Evolutionary conservation across 2,113 vertebrate species (phyloP).

Genomic region (Pelmatolapia mariae): DNA sequence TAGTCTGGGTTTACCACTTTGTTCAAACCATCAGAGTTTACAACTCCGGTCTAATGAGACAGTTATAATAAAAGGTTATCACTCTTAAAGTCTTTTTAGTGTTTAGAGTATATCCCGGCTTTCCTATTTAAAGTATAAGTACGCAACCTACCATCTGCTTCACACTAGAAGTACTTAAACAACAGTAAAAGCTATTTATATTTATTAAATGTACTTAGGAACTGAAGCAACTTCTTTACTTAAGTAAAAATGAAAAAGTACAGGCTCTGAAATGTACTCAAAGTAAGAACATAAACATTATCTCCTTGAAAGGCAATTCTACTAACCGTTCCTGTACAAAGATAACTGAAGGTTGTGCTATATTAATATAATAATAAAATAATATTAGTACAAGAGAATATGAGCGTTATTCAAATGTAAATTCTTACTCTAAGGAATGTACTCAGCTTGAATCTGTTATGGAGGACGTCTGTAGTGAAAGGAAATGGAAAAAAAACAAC

Average conservation of each 20-base stretch:
- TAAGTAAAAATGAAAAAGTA: neutral
- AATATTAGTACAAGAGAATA: neutral
- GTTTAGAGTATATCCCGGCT: neutral
- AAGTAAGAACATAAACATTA: neutral
- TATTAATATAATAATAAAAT: neutral
- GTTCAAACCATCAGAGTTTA: neutral
- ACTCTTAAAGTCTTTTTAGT: neutral
- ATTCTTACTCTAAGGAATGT: neutral
- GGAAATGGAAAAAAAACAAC: accelerated
- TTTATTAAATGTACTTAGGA: neutral
- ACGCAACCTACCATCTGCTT: neutral
- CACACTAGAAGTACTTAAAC: neutral
- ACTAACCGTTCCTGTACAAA: neutral
- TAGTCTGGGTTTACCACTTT: neutral
- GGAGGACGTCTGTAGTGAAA: neutral
- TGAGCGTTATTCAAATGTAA: neutral
- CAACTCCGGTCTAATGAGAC: neutral
- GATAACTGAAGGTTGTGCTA: neutral
- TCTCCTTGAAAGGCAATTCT: neutral
- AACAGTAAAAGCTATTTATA: neutral
- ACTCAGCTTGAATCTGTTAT: neutral
- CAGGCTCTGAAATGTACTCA: neutral
- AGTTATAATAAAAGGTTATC: neutral
- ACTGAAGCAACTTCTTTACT: neutral
- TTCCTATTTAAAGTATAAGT: neutral